A percentile compares a stretch with the other conserved stretches of the same genome.
These are phyloP conservation scores for Trichacis sp. DNA, from an alignment of 2,888 invertebrate species.

Conservation along the genomic window DNA sequence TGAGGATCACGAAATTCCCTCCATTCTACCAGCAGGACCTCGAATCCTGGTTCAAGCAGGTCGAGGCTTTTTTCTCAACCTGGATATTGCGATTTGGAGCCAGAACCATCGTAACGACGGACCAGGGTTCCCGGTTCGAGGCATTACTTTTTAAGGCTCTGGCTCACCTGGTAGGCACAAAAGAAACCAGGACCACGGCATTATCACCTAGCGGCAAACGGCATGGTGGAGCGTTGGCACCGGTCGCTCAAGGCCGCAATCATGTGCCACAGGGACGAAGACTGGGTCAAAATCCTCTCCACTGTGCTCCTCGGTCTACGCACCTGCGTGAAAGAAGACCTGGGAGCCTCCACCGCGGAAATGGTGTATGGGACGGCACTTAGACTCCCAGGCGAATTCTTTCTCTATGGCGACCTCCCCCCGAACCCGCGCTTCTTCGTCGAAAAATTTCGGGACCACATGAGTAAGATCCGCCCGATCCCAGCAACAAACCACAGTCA, in stretches of 20 bases:
- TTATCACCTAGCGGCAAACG: slow-evolving; percentile 28
- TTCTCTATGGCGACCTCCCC: slow-evolving; percentile 20
- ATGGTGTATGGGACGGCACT: slow-evolving; percentile 54
- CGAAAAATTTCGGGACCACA: slow-evolving; percentile 14
- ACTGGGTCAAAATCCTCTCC: slow-evolving; percentile 53
- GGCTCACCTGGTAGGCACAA: too few species aligned
- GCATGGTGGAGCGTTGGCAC: slow-evolving; percentile 64
- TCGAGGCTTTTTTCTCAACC: slow-evolving; percentile 15
- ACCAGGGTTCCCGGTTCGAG: slow-evolving; percentile 51
- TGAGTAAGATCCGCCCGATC: slow-evolving; percentile 15
- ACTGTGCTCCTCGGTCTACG: slow-evolving; percentile 57
- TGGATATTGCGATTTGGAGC: slow-evolving; percentile 44
- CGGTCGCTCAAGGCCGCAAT: slow-evolving; percentile 62
- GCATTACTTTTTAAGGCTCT: too few species aligned
- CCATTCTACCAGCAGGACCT: slow-evolving; percentile 13
- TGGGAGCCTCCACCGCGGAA: slow-evolving; percentile 52
- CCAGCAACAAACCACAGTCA: slow-evolving; percentile 23
- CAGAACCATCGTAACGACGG: slow-evolving; percentile 40
- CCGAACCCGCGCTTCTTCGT: slow-evolving; percentile 12
- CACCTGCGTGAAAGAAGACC: slow-evolving; percentile 51
- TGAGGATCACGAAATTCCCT: neutral
- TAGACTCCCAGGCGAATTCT: slow-evolving; percentile 51
- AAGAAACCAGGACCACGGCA: too few species aligned
- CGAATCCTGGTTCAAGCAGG: slow-evolving; percentile 8
- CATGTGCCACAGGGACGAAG: slow-evolving; percentile 36